phyloP scores from a whole-genome alignment of 2,113 vertebrate species.

The Sturnus vulgaris region DNA sequence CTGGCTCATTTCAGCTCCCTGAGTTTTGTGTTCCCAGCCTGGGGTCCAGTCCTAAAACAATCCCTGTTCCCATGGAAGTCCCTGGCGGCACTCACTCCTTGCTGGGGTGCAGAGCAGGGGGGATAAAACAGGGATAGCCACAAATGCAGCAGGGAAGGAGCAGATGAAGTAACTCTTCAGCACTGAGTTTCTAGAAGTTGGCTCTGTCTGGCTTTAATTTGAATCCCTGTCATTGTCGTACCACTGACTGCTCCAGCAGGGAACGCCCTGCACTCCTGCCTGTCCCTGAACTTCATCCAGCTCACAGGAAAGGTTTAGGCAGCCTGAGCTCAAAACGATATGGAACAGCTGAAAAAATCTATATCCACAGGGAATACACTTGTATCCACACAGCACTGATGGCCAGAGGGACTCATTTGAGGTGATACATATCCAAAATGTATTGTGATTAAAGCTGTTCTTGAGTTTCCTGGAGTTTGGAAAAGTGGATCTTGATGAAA shows the following conservation, averaged over 20 bases:
- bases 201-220: neutral
- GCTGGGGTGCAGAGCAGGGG: neutral
- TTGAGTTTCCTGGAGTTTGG: neutral
- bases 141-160: neutral
- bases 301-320: neutral
- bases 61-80: neutral
- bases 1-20: neutral
- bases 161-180: neutral
- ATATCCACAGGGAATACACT: neutral
- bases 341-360: neutral
- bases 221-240: fast-evolving
- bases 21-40: neutral
- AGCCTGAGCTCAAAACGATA: neutral
- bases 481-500: neutral
- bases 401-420: neutral
- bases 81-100: fast-evolving
- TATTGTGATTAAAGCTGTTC: neutral
- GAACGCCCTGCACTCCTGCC: fast-evolving
- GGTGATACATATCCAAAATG: neutral
- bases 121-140: neutral
- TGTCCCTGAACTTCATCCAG: neutral
- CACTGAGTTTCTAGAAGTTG: neutral
- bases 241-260: fast-evolving
- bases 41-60: neutral
- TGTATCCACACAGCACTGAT: neutral